Evolutionary conservation across 2,113 vertebrate species (phyloP).

Genomic region (Peromyscus polionotus): DNA sequence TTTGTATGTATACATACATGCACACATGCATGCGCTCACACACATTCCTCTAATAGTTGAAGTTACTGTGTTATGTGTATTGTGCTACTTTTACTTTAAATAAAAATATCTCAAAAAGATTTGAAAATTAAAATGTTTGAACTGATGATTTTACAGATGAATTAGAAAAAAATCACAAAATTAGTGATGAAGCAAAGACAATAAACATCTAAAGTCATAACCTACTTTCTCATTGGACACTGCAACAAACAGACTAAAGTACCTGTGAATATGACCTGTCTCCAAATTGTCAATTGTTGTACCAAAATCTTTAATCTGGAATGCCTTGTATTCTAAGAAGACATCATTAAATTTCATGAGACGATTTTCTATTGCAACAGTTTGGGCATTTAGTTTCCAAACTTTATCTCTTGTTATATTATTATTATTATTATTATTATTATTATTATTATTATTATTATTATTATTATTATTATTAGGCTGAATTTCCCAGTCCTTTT

Average conservation of each 20-base stretch:
- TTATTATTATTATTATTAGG: neutral
- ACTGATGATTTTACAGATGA: neutral
- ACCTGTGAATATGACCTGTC: neutral
- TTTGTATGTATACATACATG: neutral
- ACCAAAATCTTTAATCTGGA: conserved; percentile 7
- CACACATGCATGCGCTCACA: neutral
- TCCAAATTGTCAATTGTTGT: neutral
- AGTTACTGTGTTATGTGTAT: neutral
- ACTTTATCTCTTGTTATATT: neutral
- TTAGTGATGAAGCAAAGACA: neutral
- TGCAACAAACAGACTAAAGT: neutral
- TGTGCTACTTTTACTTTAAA: neutral
- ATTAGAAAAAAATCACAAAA: neutral
- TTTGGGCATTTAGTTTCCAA: neutral
- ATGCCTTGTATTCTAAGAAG: neutral
- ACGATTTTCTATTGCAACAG: neutral
- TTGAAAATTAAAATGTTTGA: neutral
- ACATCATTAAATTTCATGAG: conserved; percentile 18
- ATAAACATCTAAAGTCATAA: neutral
- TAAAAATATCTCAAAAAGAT: neutral
- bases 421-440: neutral
- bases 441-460: neutral
- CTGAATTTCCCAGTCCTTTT: neutral
- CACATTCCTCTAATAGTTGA: neutral
- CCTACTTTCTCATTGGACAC: neutral